These are phyloP conservation scores for Mus minutoides DNA, from an alignment of 2,797 vertebrate genomes.

Conservation along the genomic window DNA sequence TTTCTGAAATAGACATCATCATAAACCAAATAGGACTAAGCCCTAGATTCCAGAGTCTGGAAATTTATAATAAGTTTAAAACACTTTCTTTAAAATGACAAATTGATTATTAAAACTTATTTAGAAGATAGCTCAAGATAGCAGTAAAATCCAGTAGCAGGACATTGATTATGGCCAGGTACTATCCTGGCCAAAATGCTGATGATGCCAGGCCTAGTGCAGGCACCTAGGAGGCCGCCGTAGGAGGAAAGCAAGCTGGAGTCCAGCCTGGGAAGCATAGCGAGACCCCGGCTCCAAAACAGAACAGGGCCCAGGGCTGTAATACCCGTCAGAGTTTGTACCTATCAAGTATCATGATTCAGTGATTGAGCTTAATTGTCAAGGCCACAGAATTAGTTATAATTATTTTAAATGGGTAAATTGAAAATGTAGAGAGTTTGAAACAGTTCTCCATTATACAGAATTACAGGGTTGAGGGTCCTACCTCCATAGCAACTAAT, in stretches of 20 bases:
- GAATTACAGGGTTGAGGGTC: slow-evolving; percentile 40
- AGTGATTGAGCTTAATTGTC: slow-evolving; percentile 48
- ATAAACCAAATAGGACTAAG: slow-evolving; percentile 8
- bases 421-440: slow-evolving; percentile 27
- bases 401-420: slow-evolving; percentile 57
- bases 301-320: neutral
- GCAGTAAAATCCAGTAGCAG: slow-evolving; percentile 35
- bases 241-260: neutral
- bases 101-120: slow-evolving; percentile 49
- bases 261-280: neutral
- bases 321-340: neutral
- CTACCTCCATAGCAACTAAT: slow-evolving; percentile 64
- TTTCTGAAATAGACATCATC: slow-evolving; percentile 59
- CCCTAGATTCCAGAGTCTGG: slow-evolving; percentile 45
- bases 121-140: slow-evolving; percentile 60
- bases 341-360: slow-evolving; percentile 15
- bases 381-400: slow-evolving; percentile 41
- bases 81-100: slow-evolving; percentile 58
- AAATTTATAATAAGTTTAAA: slow-evolving; percentile 47
- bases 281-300: neutral
- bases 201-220: neutral
- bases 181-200: slow-evolving; percentile 48
- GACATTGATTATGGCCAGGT: slow-evolving; percentile 42
- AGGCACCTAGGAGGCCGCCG: neutral
- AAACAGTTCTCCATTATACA: slow-evolving; percentile 50